Base-by-base conservation (phyloP, 64 coral and sea anemone species). In the Orbicella faveolata region DNA sequence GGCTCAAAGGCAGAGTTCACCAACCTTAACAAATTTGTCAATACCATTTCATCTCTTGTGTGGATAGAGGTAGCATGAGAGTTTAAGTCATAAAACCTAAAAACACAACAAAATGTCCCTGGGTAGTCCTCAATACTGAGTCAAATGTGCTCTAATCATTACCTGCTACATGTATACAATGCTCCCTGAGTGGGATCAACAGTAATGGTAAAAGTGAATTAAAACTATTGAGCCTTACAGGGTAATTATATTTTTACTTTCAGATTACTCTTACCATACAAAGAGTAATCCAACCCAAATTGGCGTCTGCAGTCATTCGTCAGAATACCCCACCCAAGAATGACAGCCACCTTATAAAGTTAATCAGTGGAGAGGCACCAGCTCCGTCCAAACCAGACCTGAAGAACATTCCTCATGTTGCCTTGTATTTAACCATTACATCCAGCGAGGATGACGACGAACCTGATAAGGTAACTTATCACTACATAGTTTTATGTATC, bases 191-290 rank as follows among this genome's bases (percentile, higher is more conserved):
- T 6, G 52, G 10, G 52, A 10, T 53, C 52, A 53, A 53, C 10
- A 53, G 10, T 53, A 6, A 53, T 53, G 14, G 14, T 65, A 65
- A 65, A 65, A 65, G 3, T 16, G 0, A 68, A 20, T 68, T 20
- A 25, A 25, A 68, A 25, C 65, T 78, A 6, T 77, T 17, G 52
- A 30, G 30, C 30, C 52, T 34, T 36, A 34, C 23, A 79, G 36
- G 7, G 1, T 6, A 79, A 79, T 23, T 35, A 44, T 87, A 52
- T 33, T 89, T 89, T 8, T 39, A 39, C 76, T 88, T 87, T 7
- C 63, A 96, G 95, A 93, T 96, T n/a, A 96, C 76, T 23, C 92
- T 96, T 19, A 93, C 91, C 9, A 90, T 96, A 30, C 91, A 96
- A 63, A 90, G 95, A 86, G 87, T 88, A 48, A 75, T 87, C 20